Base-by-base conservation (phyloP, 2,888 invertebrate genomes). In the Lycocerus yunnanus region DNA sequence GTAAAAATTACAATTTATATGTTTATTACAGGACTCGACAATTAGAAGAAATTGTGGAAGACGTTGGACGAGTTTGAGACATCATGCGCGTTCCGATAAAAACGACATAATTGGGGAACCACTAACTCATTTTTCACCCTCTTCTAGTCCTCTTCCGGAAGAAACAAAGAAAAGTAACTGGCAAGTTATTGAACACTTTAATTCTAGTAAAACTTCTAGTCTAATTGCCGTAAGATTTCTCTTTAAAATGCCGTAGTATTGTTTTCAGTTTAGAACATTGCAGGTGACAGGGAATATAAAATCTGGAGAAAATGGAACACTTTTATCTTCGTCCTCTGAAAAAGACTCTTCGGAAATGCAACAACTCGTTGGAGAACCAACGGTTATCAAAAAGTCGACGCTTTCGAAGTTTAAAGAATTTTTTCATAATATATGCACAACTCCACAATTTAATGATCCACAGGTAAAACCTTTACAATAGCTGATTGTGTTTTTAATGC, bases 181-280 rank as follows among this genome's bases (percentile, higher is more conserved):
- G 95, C 95, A 95, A 86, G 95, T 96, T 80, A 95, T 96, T 83
- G 95, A 96, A 86, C 95, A 96, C 87, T 95, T 94, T 88, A 90
- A 88, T 77, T 90, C 91, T 21, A 91, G 88, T 83, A 90, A 90
- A 78, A 88, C 89, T 79, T 91, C 91, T 79, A 91, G 91, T 84
- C 88, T 91, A 80, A 90, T 92, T 82, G 91, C 91, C 85, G 91
- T 91, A 86, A 90, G 90, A 1, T 8, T 14, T 8, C 1, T 14
- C 1, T 20, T 20, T 3, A 14, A 3, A 11, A 15, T 15, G 10
- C 13, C 2, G 10, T 3, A 66, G 14, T 66, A 6, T 15, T 15
- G 14, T 1, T 24, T 11, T 66, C 10, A 66, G 6, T n/a, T n/a
- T 1, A 13, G 15, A 15, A 66, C 15, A 1, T 27, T 66, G 0